phyloP scores from a whole-genome alignment of 2,113 vertebrate species.

The Chrysemys picta region DNA sequence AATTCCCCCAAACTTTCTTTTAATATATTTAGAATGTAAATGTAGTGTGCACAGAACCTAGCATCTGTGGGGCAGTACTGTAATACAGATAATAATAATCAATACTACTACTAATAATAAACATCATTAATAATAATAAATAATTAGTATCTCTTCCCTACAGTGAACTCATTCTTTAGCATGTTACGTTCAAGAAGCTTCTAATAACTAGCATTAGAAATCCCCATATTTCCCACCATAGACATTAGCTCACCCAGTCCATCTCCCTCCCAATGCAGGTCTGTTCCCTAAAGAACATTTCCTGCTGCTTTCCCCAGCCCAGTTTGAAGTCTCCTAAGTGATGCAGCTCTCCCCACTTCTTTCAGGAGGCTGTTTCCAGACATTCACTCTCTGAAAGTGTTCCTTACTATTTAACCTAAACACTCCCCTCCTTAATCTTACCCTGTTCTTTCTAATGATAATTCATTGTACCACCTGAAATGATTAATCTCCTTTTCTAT shows the following conservation, averaged over 20 bases:
- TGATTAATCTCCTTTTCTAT: neutral
- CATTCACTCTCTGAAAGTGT: rapidly evolving
- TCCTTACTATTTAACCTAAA: neutral
- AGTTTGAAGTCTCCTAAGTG: neutral
- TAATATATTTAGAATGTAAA: neutral
- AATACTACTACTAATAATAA: neutral
- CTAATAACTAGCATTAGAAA: neutral
- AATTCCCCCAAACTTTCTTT: neutral
- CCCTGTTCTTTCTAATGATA: neutral
- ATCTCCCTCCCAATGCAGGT: neutral
- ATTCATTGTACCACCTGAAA: neutral
- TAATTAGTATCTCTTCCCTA: neutral
- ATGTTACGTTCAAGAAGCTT: neutral
- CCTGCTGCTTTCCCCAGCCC: neutral
- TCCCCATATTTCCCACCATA: neutral
- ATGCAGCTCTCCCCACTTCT: neutral
- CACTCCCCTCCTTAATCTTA: neutral
- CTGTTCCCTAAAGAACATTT: neutral
- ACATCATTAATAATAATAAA: neutral
- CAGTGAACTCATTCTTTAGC: neutral
- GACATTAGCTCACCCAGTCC: neutral
- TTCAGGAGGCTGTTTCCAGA: neutral
- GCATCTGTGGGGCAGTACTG: neutral
- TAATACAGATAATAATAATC: neutral
- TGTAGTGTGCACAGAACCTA: neutral